A percentile compares a stretch with the other conserved stretches of the same genome.
phyloP scores from a whole-genome alignment of 2,888 invertebrate genomes.

The Orthosia gracilis region DNA sequence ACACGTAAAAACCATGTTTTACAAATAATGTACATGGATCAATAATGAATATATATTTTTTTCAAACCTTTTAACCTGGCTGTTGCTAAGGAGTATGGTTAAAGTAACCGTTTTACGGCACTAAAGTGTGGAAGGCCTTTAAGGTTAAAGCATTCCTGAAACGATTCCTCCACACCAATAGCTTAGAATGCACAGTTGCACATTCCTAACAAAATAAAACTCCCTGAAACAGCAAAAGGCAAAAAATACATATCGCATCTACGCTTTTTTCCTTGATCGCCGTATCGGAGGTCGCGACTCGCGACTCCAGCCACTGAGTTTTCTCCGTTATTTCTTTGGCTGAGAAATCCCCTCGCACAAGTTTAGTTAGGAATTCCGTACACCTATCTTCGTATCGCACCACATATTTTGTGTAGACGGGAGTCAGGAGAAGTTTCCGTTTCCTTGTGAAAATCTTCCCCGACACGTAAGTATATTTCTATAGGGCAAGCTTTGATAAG shows the following conservation, averaged over 20 bases:
- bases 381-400: conserved; percentile 83
- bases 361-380: conserved; percentile 86
- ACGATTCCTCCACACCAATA: conserved; percentile 35
- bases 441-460: conserved; percentile 77
- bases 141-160: conserved; percentile 9
- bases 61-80: too few species aligned
- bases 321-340: conserved; percentile 83
- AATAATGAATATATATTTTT: too few species aligned
- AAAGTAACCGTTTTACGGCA: too few species aligned
- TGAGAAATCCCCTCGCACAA: conserved; percentile 81
- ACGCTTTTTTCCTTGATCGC: conserved; percentile 67
- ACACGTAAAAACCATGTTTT: too few species aligned
- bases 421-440: conserved; percentile 78
- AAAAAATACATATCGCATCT: conserved; percentile 65
- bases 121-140: too few species aligned
- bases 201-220: conserved; percentile 52
- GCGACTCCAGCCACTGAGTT: conserved; percentile 70
- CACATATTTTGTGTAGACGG: conserved; percentile 84
- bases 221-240: conserved; percentile 37
- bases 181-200: conserved; percentile 48
- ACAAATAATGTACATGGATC: too few species aligned
- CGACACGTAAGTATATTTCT: conserved; percentile 61
- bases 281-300: conserved; percentile 71
- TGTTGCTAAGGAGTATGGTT: too few species aligned
- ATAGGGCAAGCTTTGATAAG: conserved; percentile 61